A percentile compares a stretch with the other conserved stretches of the same genome.
Evolutionary conservation across 2,797 vertebrate species (phyloP).

Genomic region (Mustela erminea): DNA sequence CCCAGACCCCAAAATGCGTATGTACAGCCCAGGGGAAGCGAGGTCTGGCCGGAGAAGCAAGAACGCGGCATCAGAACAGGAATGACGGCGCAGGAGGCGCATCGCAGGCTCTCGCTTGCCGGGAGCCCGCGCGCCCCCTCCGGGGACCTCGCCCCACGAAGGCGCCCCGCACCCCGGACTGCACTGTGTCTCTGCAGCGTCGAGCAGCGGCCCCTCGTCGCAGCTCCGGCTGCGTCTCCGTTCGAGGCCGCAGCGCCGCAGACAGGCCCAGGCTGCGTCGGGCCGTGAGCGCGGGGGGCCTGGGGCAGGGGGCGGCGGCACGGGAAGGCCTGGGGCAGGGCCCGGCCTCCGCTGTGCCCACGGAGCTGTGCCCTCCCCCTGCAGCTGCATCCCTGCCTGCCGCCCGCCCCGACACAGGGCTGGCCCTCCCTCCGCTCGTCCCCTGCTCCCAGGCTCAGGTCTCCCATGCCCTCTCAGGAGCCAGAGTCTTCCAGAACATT

Average conservation of each 20-base stretch:
- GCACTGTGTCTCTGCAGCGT: not conserved
- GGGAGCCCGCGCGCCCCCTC: not conserved
- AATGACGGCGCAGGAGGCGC: not conserved
- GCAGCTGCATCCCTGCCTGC: not conserved
- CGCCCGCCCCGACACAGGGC: too few relatives aligned
- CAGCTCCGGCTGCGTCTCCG: not conserved
- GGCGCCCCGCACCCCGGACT: not conserved
- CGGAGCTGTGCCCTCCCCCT: not conserved
- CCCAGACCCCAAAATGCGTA: not conserved
- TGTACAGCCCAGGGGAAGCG: not conserved
- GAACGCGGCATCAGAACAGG: not conserved
- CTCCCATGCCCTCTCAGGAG: not conserved
- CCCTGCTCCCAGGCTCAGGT: fast-evolving
- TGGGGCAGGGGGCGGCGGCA: not conserved
- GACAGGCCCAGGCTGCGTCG: too few relatives aligned
- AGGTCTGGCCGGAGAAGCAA: not conserved
- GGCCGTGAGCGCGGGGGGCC: not conserved
- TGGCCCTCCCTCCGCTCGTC: not conserved
- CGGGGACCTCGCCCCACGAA: not conserved
- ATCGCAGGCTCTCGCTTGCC: not conserved
- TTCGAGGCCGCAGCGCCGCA: not conserved
- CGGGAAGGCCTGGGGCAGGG: not conserved
- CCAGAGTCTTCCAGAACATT: not conserved
- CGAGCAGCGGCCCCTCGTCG: not conserved
- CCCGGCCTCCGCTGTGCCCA: fast-evolving